Evolutionary conservation across 2,113 vertebrate species (phyloP).

Genomic region (Clarias batrachus): DNA sequence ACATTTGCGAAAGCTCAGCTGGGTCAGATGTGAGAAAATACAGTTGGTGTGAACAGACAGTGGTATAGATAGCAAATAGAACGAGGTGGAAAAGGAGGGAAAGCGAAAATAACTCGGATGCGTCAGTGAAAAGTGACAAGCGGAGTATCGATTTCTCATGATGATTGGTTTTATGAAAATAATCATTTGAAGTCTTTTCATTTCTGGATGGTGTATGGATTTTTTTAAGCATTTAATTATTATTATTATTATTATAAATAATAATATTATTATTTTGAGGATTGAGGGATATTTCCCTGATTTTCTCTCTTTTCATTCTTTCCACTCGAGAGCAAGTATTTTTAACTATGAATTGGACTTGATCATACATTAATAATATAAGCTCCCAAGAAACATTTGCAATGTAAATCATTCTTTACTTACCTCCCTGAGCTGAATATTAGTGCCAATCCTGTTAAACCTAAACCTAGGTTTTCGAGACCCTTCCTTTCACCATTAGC

Average conservation of each 20-base stretch:
- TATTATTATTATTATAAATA: no score
- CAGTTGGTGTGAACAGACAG: conserved; percentile 18
- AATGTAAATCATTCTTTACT: neutral
- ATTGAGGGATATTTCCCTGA: no score
- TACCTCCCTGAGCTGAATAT: neutral
- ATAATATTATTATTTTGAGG: no score
- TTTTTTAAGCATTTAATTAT: neutral
- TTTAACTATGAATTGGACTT: neutral
- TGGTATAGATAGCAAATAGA: neutral
- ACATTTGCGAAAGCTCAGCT: neutral
- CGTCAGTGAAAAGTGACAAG: neutral
- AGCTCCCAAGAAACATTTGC: neutral
- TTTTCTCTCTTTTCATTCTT: no score
- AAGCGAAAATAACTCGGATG: neutral
- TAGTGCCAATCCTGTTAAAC: neutral
- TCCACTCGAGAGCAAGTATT: neutral
- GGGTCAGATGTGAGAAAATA: neutral
- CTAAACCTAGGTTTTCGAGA: no score
- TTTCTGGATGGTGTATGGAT: neutral
- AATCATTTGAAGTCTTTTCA: neutral
- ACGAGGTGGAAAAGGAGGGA: conserved; percentile 3
- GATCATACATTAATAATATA: neutral
- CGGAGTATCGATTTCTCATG: neutral
- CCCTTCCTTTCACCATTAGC: neutral
- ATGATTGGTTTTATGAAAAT: neutral